These are phyloP conservation scores for Pyrochroa serraticornis DNA, from an alignment of 2,888 invertebrate species.

Conservation along the genomic window DNA sequence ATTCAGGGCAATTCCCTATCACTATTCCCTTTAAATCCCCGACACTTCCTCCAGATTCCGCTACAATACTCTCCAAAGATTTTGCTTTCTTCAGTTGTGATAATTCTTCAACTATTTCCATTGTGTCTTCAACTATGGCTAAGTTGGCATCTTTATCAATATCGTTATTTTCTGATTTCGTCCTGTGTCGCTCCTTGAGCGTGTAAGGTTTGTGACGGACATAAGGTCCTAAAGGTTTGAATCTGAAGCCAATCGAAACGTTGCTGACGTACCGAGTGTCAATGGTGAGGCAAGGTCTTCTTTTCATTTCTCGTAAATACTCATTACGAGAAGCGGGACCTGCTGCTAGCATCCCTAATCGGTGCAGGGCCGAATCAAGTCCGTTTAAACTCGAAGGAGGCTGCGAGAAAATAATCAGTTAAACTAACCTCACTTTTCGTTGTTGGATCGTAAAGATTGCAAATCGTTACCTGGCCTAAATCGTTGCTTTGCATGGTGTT, in stretches of 20 bases:
- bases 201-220: constrained; percentile 62
- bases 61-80: constrained; percentile 65
- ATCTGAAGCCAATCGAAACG: constrained; percentile 65
- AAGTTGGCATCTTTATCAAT: constrained; percentile 43
- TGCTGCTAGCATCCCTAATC: constrained; percentile 67
- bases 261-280: constrained; percentile 68
- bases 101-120: constrained; percentile 40
- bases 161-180: constrained; percentile 69
- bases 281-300: constrained; percentile 55
- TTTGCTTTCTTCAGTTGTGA: constrained; percentile 64
- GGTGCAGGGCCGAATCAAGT: constrained; percentile 66
- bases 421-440: no score
- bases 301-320: constrained; percentile 61
- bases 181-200: constrained; percentile 63
- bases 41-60: constrained; percentile 50
- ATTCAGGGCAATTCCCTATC: constrained; percentile 57
- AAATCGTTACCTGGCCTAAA: no score
- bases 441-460: no score
- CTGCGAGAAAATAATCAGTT: neutral
- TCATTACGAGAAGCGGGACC: constrained; percentile 65
- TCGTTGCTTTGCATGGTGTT: no score
- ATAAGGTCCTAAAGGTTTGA: constrained; percentile 62
- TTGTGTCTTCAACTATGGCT: constrained; percentile 47
- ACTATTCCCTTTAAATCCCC: constrained; percentile 36
- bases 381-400: constrained; percentile 55